Evolutionary conservation across 2,797 vertebrate species (phyloP).

Genomic region (Hozukius guyotensis): DNA sequence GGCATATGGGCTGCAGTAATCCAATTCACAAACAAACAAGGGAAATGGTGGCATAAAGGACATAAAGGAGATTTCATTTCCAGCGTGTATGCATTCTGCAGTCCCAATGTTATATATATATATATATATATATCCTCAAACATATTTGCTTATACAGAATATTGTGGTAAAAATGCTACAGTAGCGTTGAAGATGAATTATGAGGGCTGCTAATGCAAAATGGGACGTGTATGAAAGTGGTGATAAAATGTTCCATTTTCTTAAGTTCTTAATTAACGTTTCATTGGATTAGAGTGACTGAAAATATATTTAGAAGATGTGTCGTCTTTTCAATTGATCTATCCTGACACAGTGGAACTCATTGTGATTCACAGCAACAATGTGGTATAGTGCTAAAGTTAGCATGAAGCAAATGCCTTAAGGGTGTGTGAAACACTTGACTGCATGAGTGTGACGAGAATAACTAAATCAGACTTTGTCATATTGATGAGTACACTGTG

Average conservation of each 20-base stretch:
- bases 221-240: slow-evolving; percentile 21
- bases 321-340: slow-evolving; percentile 43
- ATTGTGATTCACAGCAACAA: slow-evolving; percentile 45
- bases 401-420: slow-evolving; percentile 54
- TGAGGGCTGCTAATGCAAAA: slow-evolving; percentile 23
- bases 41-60: neutral
- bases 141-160: neutral
- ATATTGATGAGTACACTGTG: slow-evolving; percentile 27
- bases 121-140: neutral
- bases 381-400: slow-evolving; percentile 53
- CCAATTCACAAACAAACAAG: neutral
- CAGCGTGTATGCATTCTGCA: neutral
- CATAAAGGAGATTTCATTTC: neutral
- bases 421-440: slow-evolving; percentile 51
- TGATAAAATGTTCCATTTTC: slow-evolving; percentile 20
- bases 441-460: slow-evolving; percentile 42
- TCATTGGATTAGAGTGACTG: slow-evolving; percentile 35
- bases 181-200: slow-evolving; percentile 25
- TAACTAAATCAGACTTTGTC: slow-evolving; percentile 47
- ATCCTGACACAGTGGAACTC: slow-evolving; percentile 52
- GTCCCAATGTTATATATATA: neutral
- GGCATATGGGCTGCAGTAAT: neutral
- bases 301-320: slow-evolving; percentile 54
- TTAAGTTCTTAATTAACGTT: slow-evolving; percentile 55
- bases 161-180: slow-evolving; percentile 2